Percentiles rank a stretch among this genome's conserved stretches.
phyloP scores from a whole-genome alignment of 2,888 invertebrate genomes.

The Scaptomyza cyrtandrae region DNA sequence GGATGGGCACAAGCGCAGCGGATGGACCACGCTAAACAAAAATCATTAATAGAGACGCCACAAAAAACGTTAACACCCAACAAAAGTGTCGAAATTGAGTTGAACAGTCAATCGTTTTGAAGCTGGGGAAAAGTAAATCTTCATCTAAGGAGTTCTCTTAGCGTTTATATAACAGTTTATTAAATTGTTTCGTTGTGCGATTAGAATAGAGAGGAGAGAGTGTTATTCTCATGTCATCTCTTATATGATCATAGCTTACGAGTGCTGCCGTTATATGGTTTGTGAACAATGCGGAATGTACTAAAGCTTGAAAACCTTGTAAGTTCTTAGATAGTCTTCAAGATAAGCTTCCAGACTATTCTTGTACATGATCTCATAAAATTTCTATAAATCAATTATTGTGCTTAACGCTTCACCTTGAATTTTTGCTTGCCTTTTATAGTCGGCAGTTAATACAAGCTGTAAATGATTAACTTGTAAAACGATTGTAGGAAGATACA shows the following conservation, averaged over 20 bases:
- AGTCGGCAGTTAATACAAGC: neutral
- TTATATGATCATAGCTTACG: neutral
- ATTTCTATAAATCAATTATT: neutral
- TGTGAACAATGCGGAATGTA: neutral
- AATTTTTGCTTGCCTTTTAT: neutral
- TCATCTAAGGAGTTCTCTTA: too few relatives aligned
- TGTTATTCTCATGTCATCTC: neutral
- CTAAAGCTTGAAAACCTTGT: neutral
- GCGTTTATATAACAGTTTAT: too few relatives aligned
- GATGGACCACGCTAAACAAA: slow-evolving; percentile 46
- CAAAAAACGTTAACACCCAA: slow-evolving; percentile 23
- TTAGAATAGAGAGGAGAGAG: neutral
- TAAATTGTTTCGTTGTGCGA: neutral
- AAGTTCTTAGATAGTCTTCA: neutral
- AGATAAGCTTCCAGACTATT: neutral
- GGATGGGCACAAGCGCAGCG: slow-evolving; percentile 50
- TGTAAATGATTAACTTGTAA: neutral
- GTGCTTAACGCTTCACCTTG: neutral
- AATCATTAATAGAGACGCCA: slow-evolving; percentile 53
- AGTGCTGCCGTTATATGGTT: neutral
- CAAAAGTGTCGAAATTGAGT: slow-evolving; percentile 33
- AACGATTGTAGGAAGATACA: neutral
- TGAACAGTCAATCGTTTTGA: neutral
- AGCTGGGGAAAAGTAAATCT: too few relatives aligned
- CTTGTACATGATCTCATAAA: neutral